Conservation (phyloP, 2,888 invertebrate species). For the Anodontia alba region DNA sequence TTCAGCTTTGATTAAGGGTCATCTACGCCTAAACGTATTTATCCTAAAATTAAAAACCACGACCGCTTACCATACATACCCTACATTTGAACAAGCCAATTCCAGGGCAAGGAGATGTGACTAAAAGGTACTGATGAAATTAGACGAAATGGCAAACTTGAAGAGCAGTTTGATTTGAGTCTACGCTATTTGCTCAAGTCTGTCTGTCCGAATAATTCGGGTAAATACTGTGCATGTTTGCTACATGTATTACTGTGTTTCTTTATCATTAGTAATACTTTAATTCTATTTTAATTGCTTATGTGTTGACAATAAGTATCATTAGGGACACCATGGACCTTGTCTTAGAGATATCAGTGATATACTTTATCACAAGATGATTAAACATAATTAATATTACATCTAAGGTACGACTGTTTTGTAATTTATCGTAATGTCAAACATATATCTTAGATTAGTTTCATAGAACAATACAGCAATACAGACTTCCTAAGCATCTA, state of each 20-base stretch:
- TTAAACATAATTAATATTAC: neutral
- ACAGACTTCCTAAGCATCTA: neutral
- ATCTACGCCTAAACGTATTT: too few relatives aligned
- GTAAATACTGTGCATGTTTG: too few relatives aligned
- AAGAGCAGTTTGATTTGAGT: too few relatives aligned
- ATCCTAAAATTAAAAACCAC: too few relatives aligned
- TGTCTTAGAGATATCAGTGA: conserved; percentile 4
- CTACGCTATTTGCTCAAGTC: too few relatives aligned
- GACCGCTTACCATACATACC: too few relatives aligned
- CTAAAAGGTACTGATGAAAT: too few relatives aligned
- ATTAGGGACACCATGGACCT: neutral
- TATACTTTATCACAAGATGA: conserved; percentile 8
- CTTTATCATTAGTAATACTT: neutral
- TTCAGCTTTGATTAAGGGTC: too few relatives aligned
- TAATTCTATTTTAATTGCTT: neutral
- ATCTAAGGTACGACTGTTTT: neutral
- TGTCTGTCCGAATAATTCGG: too few relatives aligned
- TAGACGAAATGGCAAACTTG: too few relatives aligned
- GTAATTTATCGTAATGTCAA: neutral
- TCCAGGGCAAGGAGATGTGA: too few relatives aligned
- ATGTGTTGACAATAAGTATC: conserved; percentile 13
- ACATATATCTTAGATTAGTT: neutral
- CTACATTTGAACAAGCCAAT: too few relatives aligned
- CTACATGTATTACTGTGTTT: neutral
- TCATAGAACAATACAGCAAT: neutral